Evolutionary conservation across 2,888 invertebrate genomes (phyloP), one percentile per base, ranked within the genome.

Genomic region (Spisula solida): DNA sequence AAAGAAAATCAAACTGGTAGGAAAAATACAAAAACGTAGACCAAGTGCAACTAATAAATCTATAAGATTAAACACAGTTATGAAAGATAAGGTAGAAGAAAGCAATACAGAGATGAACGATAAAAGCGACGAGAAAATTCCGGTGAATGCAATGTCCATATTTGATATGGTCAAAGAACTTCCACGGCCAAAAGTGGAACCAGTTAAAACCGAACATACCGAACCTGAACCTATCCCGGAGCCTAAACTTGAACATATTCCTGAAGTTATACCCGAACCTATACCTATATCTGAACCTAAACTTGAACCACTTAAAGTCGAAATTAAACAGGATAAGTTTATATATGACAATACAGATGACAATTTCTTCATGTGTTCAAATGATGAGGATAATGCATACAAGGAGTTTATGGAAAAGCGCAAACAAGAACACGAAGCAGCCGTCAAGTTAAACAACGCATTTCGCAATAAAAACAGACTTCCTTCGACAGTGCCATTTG

Each of bases 321-420:
- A 82, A 66, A 8, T 66, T n/a, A 66, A 82, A 34, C 66, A 34
- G 41, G 41, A 25, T 12, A 75, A 75, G 25, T 75, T 75, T 75
- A 75, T 75, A 6, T 75, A 75, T 34, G 75, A 51, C 14, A 81
- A 87, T 25, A 82, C 55, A 1, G 90, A 90, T 80, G 70, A 81
- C 14, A 92, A 90, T 47, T 90, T 90, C 78, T 92, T 92, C 56
- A 86, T 88, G 87, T 87, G 89, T 92, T 86, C 90, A 55, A 87
- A 86, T 70, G 80, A 82, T n/a, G 86, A 86, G 4, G 90, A 92
- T 8, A 85, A 86, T 60, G 6, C 75, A 20, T 34, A 81, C 5
- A 80, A 70, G 14, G 55, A 82, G 47, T 82, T 79, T 20, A 79
- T 87, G 60, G 79, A 78, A 80, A 82, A 51, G 14, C 6, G 48